Evolutionary conservation across 1,140 invertebrate species (phyloP), one percentile per base, ranked within the genome.

Genomic region (Manduca sexta): DNA sequence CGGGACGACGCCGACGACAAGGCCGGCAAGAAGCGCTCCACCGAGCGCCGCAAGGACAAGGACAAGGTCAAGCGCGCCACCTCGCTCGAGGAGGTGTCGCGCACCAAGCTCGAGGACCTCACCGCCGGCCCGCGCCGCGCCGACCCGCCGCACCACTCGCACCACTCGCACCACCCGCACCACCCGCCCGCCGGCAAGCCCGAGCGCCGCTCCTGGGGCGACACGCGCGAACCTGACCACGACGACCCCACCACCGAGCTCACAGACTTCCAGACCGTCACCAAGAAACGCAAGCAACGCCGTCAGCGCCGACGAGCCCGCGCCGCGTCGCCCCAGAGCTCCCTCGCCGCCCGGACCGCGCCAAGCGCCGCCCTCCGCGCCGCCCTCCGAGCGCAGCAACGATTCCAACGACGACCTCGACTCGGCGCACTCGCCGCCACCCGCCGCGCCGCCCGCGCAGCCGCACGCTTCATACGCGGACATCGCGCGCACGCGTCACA

Each of bases 381-480:
- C 90, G n/a, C 89, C 89, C 45, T 91, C 90, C 45, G 92, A 93
- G 52, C 92, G 92, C 76, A 91, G 90, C n/a, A 91, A 92, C 71
- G 91, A 92, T 60, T 92, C 91, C 54, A 89, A 88, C 53, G 90
- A 90, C 60, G 92, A 93, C 63, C 80, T 90, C 31, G 93, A 93
- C 62, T 92, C 91, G 10, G 91, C 93, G 12, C 91, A 93, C 73
- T 93, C 92, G 42, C 78, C 93, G 44, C 92, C 92, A 1, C 90
- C 91, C 16, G 89, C 88, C 18, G 89, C 89, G 1, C 88, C 64
- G 35, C 61, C 59, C 50, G 68, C 84, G 12, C 87, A 88, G 7
- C 88, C 89, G n/a, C 90, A 90, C 51, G 91, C 90, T 18, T 93
- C 92, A 29, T 93, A 93, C 69, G 92, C 93, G 2, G 92, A 93